These are phyloP conservation scores for Bathynomus jamesi DNA, from an alignment of 1,140 invertebrate species.

Conservation along the genomic window DNA sequence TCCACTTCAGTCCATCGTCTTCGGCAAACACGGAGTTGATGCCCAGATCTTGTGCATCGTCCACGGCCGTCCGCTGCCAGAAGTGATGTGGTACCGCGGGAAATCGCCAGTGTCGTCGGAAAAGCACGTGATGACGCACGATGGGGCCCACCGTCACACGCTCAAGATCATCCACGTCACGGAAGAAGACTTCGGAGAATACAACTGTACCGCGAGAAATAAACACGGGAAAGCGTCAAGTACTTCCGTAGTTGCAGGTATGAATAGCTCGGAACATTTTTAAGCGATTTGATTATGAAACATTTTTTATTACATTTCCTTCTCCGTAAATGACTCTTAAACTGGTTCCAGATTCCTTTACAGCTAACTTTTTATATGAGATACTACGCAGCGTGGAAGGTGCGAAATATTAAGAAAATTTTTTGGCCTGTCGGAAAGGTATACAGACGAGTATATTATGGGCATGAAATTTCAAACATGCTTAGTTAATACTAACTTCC, in stretches of 20 bases:
- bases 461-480: too few relatives aligned
- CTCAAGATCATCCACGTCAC: slow-evolving; percentile 61
- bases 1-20: slow-evolving; percentile 12
- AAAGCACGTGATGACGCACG: slow-evolving; percentile 55
- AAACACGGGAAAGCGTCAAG: slow-evolving; percentile 48
- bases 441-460: too few relatives aligned
- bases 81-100: background rate
- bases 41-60: background rate
- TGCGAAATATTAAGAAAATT: too few relatives aligned
- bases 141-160: slow-evolving; percentile 48
- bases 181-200: slow-evolving; percentile 62
- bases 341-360: too few relatives aligned
- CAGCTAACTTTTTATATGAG: too few relatives aligned
- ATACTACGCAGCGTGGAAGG: too few relatives aligned
- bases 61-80: background rate
- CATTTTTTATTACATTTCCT: too few relatives aligned
- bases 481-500: too few relatives aligned
- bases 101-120: slow-evolving; percentile 48
- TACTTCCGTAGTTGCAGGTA: slow-evolving; percentile 56
- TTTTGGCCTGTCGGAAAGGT: too few relatives aligned
- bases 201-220: slow-evolving; percentile 67
- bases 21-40: slow-evolving; percentile 2
- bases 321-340: too few relatives aligned
- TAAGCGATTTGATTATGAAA: too few relatives aligned
- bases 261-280: too few relatives aligned